phyloP scores from a whole-genome alignment of 1,140 invertebrate species.

The Musca domestica region DNA sequence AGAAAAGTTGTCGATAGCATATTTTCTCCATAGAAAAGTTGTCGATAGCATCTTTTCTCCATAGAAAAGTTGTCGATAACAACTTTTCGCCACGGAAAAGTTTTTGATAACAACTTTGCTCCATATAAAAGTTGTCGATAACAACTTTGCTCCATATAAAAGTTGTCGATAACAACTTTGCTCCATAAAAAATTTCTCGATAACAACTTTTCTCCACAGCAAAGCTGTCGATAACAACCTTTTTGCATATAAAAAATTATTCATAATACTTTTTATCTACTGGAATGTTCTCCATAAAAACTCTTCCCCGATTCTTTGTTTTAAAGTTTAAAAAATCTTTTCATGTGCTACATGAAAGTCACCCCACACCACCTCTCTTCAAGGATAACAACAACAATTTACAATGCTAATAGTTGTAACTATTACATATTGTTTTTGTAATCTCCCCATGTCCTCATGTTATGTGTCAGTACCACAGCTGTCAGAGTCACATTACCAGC shows the following conservation, averaged over 20 bases:
- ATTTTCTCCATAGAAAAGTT: background rate
- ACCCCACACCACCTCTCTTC: too few species aligned
- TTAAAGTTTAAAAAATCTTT: too few species aligned
- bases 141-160: background rate
- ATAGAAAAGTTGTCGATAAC: conserved; percentile 4
- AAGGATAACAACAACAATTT: too few species aligned
- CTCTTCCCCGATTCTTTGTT: too few species aligned
- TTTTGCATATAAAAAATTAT: background rate
- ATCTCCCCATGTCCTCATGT: too few species aligned
- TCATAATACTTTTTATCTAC: background rate
- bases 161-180: background rate
- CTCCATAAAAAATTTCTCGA: background rate
- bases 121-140: background rate
- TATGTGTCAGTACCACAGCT: too few species aligned
- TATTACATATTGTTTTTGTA: too few species aligned
- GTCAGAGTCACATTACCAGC: too few species aligned
- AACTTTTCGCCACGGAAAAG: background rate
- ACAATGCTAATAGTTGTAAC: too few species aligned
- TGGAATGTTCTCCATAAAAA: too few species aligned
- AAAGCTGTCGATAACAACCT: background rate
- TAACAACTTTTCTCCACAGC: background rate
- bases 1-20: background rate
- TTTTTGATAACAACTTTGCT: background rate
- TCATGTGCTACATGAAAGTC: too few species aligned
- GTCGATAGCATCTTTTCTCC: background rate